Evolutionary conservation across 2,113 vertebrate genomes (phyloP), one percentile per base, ranked within the genome.

Genomic region (Polypterus bichir): DNA sequence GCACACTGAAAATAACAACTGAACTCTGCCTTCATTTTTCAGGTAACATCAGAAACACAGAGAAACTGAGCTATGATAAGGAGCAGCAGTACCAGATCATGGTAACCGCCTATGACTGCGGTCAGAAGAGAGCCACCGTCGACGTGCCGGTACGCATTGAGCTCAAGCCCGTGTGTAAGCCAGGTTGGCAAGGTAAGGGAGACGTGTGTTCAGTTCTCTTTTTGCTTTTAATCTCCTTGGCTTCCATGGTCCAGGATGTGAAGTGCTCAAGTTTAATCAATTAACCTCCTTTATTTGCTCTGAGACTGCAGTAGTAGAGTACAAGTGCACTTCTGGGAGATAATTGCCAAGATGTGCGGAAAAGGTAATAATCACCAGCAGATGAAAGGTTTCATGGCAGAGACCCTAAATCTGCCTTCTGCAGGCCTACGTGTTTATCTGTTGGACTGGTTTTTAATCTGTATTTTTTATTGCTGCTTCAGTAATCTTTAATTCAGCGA

Each of bases 41-140:
- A 98, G 96, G 96, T 61, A 97, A 97, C 74, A 92, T 98, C 80
- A 85, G 96, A 65, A 97, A 96, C 81, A 98, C 93, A 0, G 95
- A 97, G 80, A 97, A 92, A 62, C 81, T 98, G 70, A 93, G 71
- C 78, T 96, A 86, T 54, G 95, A 98, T 68, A 88, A 78, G 44
- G 87, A 93, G 63, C 89, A 74, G 62, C 89, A 91, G 77, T 97
- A 93, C 11, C 87, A 93, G 77, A 87, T 98, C 75, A 87, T 88
- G 81, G 94, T 97, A 66, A 96, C 92, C 0, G 91, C 94, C 46
- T 92, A 88, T 46, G 96, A 98, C 77, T 98, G 96, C 3, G 96
- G 95, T n/a, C 94, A 97, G 75, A 94, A 94, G 73, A 86, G 76
- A 3, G 89, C 96, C 1, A 69, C 77, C 4, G 86, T 89, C 71